Evolutionary conservation across 2,888 invertebrate genomes (phyloP).

Genomic region (Apotomis betuletana): DNA sequence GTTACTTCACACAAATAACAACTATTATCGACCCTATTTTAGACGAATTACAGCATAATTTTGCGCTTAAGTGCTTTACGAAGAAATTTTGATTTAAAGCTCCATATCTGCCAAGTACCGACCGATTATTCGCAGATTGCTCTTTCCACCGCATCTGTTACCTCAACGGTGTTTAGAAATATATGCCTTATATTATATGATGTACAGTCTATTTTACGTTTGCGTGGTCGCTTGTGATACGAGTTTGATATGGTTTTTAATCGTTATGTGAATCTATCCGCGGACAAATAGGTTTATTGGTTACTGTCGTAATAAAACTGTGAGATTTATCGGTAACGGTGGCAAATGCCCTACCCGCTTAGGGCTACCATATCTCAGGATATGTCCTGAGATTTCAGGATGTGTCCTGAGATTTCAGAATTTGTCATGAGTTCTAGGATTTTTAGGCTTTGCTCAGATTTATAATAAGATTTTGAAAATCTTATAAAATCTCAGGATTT

Average conservation of each 20-base stretch:
- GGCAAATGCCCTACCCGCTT: slow-evolving; percentile 53
- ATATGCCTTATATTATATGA: not conserved
- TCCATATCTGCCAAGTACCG: slow-evolving; percentile 72
- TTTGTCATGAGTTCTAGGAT: no score
- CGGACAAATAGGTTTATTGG: slow-evolving; percentile 80
- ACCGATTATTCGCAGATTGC: slow-evolving; percentile 55
- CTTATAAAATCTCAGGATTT: no score
- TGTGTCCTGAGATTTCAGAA: no score
- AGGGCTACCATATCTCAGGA: no score
- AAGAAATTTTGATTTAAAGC: slow-evolving; percentile 76
- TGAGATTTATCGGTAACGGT: slow-evolving; percentile 67
- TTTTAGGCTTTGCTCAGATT: no score
- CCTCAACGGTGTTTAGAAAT: not conserved
- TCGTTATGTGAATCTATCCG: slow-evolving; percentile 67
- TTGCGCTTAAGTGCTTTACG: slow-evolving; percentile 50
- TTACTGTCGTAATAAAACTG: slow-evolving; percentile 72
- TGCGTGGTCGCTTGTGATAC: not conserved
- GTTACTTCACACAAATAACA: slow-evolving; percentile 47
- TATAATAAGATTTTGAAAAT: no score
- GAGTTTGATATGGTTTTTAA: slow-evolving; percentile 8
- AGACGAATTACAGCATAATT: slow-evolving; percentile 46
- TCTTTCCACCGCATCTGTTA: slow-evolving; percentile 4
- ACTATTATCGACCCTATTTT: slow-evolving; percentile 45
- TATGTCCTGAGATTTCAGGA: no score
- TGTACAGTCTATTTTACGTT: slow-evolving; percentile 1